Base-by-base conservation (phyloP, 1,140 invertebrate genomes). In the Tetraneura akinire region DNA sequence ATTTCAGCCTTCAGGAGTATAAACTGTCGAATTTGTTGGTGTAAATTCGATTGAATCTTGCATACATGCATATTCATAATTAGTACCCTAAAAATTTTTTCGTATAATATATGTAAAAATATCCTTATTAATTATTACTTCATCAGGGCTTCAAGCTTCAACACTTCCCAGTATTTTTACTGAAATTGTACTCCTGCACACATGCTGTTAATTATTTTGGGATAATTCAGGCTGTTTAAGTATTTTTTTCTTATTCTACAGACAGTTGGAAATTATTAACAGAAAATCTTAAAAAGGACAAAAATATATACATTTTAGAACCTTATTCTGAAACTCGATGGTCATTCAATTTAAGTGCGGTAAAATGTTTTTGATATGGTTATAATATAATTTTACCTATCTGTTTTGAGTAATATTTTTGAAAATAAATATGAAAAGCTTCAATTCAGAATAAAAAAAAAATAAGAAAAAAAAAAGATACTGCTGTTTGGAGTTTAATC, bases 321-420 rank as follows among this genome's bases (percentile, higher is more conserved):
- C 18, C 51, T n/a, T 18, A 53, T 53, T 53, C 51, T 53, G 51
- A 53, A n/a, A 53, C 18, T 53, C 51, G n/a, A n/a, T 53, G 16
- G 51, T 53, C 51, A 53, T 53, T 18, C n/a, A 53, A 53, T 53
- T 8, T 18, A n/a, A 53, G 9, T 53, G 18, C 51, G 8, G 51
- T 53, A 53, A n/a, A 53, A 53, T 16, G 6, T 53, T 18, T 53
- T 53, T 18, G 18, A 18, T n/a, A 53, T 53, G 51, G 18, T 53
- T 53, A 53, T 53, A 53, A 53, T n/a, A 53, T 53, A 53, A 53
- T 53, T 53, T 53, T n/a, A n/a, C n/a, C n/a, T 53, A 53, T 53
- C 51, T n/a, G 18, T 53, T 53, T 53, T 53, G 51, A 53, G 18
- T 53, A 53, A 53, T 53, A 53, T 53, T 53, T 53, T n/a, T 53